Percentiles rank a stretch among this genome's conserved stretches.
phyloP scores from a whole-genome alignment of 2,888 invertebrate genomes.

The Lepas anatifera region DNA sequence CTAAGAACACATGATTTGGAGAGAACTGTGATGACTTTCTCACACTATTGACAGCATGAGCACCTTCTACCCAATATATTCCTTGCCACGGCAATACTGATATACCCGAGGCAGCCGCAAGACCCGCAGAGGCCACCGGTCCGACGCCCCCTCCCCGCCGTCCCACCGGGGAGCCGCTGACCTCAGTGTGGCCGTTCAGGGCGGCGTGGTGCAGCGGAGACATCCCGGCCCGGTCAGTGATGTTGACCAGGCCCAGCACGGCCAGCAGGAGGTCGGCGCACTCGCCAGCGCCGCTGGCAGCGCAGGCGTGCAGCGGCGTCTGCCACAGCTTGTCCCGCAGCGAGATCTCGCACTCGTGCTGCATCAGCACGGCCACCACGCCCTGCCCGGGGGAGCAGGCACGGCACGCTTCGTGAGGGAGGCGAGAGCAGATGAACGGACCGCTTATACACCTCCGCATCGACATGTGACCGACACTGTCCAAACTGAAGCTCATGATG shows the following conservation, averaged over 20 bases:
- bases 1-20: no score
- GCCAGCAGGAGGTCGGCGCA: slow-evolving; percentile 44
- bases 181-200: slow-evolving; percentile 45
- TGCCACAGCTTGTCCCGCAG: slow-evolving; percentile 50
- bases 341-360: slow-evolving; percentile 45
- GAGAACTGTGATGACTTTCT: no score
- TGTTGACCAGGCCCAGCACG: slow-evolving; percentile 38
- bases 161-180: slow-evolving; percentile 22
- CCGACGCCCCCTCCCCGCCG: no score
- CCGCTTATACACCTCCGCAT: no score
- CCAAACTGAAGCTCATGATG: not conserved
- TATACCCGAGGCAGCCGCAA: no score
- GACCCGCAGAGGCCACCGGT: no score
- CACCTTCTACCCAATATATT: no score
- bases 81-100: no score
- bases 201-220: slow-evolving; percentile 52
- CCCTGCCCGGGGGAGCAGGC: slow-evolving; percentile 28
- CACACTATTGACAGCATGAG: no score
- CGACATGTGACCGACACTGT: no score
- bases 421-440: no score
- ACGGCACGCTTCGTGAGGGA: not conserved
- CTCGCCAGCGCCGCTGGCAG: slow-evolving; percentile 46
- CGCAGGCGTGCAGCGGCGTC: slow-evolving; percentile 48
- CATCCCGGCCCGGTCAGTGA: slow-evolving; percentile 45
- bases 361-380: slow-evolving; percentile 41